Evolutionary conservation across 2,797 vertebrate species (phyloP), one percentile per base, ranked within the genome.

Genomic region (Typhlichthys eigenmanni): DNA sequence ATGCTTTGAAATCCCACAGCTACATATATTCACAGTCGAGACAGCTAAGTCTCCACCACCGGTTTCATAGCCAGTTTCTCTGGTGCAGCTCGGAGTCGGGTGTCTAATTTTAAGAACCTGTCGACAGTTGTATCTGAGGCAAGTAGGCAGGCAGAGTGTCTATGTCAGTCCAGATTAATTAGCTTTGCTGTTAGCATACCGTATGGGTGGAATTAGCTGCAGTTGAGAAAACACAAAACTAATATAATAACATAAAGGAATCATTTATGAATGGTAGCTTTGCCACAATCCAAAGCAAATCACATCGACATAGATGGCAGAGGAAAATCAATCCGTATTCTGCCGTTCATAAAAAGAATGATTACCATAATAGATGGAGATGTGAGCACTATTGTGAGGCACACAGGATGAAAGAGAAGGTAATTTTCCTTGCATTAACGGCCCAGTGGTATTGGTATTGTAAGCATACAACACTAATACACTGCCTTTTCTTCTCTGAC

Each of bases 401-500:
- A 66, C 48, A 61, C 49, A 32, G 13, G 12, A 24, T 24, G 48
- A 58, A 72, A 53, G 46, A 69, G 61, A 66, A 67, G 46, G 56
- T 34, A 0, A 59, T 69, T 75, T 72, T 69, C 61, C 71, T 60
- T 59, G 14, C 58, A 7, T 34, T 13, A n/a, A 29, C 43, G 57
- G 8, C 60, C 69, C 66, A 75, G 72, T 50, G 71, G 60, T 17
- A 53, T 58, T 66, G 47, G 53, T 17, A 53, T 58, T 66, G 47
- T 50, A 63, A 52, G 58, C 71, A 68, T 62, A n/a, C n/a, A n/a
- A n/a, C n/a, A n/a, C n/a, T n/a, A n/a, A n/a, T n/a, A n/a, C n/a
- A n/a, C n/a, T 32, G 56, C 14, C n/a, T 63, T 80, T 71, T 64
- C 72, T 65, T 72, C 11, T 50, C 47, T 55, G 61, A 59, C 66